Conservation (phyloP, 2,113 vertebrate species). For the Arvicanthis niloticus region DNA sequence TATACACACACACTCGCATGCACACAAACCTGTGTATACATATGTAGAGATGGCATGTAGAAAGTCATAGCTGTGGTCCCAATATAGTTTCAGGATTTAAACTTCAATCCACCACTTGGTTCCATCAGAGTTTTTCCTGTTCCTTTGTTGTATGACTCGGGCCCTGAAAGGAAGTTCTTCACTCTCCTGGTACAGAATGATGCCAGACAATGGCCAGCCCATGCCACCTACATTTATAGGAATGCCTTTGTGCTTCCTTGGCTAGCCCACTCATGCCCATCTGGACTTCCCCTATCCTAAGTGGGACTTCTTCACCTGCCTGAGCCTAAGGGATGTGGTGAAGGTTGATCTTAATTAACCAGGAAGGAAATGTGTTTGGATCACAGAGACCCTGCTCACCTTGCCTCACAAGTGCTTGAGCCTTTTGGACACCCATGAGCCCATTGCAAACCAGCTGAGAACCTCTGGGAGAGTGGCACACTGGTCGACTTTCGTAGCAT, state of each 20-base stretch:
- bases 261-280: not conserved
- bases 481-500: not conserved
- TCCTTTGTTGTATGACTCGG: not conserved
- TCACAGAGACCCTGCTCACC: not conserved
- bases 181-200: not conserved
- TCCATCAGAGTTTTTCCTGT: not conserved
- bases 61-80: not conserved
- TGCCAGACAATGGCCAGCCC: not conserved
- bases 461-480: not conserved
- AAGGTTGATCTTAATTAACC: not conserved
- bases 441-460: not conserved
- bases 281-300: not conserved
- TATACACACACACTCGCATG: fast-evolving
- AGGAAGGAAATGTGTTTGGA: not conserved
- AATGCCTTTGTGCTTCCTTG: not conserved
- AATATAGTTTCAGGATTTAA: not conserved
- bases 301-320: not conserved
- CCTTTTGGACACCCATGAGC: not conserved
- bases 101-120: not conserved
- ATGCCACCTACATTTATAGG: not conserved
- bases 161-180: not conserved
- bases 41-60: not conserved
- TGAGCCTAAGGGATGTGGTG: not conserved
- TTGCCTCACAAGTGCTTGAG: not conserved
- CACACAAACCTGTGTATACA: not conserved